Percentiles rank a stretch among this genome's conserved stretches.
Evolutionary conservation across 2,888 invertebrate species (phyloP).

Genomic region (Agriopis aurantiaria): DNA sequence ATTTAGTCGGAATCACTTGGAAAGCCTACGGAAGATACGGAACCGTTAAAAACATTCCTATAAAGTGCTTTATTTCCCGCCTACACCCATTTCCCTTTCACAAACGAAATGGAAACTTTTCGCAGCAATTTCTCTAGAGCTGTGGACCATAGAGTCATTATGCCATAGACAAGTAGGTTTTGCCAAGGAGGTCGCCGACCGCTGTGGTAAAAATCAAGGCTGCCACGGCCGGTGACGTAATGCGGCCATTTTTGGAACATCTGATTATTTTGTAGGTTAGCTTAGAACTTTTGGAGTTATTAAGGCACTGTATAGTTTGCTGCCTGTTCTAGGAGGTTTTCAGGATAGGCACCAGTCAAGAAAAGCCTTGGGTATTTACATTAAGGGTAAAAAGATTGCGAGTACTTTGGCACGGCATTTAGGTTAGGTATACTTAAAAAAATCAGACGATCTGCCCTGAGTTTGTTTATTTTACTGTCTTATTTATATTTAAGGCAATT

Average conservation of each 20-base stretch:
- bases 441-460: too few relatives aligned
- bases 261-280: conserved; percentile 1
- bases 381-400: too few relatives aligned
- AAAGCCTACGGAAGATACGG: too few relatives aligned
- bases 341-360: too few relatives aligned
- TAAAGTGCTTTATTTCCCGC: neutral
- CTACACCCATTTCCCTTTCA: conserved; percentile 40
- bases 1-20: too few relatives aligned
- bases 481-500: too few relatives aligned
- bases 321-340: too few relatives aligned
- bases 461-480: too few relatives aligned
- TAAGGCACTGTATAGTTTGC: too few relatives aligned
- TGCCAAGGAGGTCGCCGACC: conserved; percentile 46
- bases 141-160: conserved; percentile 37
- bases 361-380: too few relatives aligned
- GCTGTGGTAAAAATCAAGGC: conserved; percentile 42
- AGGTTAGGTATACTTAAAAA: too few relatives aligned
- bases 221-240: conserved; percentile 40
- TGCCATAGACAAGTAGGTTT: conserved; percentile 40
- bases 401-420: too few relatives aligned
- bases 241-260: conserved; percentile 28
- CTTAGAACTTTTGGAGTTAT: neutral
- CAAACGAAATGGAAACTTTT: conserved; percentile 51
- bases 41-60: neutral
- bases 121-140: conserved; percentile 50